Evolutionary conservation across 1,140 invertebrate species (phyloP), one percentile per base, ranked within the genome.

Genomic region (Meloidogyne exigua): DNA sequence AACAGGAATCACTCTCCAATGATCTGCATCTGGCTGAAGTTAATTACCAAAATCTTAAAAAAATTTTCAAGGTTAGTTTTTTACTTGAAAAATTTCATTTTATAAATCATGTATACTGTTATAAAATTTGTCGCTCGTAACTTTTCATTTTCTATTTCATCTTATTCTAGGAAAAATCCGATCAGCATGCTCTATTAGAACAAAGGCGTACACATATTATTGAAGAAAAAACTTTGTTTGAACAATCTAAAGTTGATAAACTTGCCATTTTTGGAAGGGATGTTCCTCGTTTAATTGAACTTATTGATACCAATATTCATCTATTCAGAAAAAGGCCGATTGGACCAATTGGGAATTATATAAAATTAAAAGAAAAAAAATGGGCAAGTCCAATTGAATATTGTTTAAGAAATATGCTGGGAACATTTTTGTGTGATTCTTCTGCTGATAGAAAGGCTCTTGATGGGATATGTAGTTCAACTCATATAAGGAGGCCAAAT

Each of bases 311-410:
- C 0, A 79, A 80, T 39, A 49, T 25, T 26, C 21, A 25, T 0
- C 12, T 13, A n/a, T 80, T 80, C 23, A 28, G 57, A 39, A 62
- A 69, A 62, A 5, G n/a, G 36, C 79, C 79, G 23, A 81, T 80
- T 32, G 79, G 79, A 13, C 78, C 79, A 21, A 64, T 81, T 66
- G 79, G 79, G 10, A 69, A 23, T n/a, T 63, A 63, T n/a, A 63
- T 80, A 12, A 75, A 80, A 23, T 42, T 80, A 13, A 67, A 68
- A 11, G 79, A 81, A 25, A 49, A 66, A n/a, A 81, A 81, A 66
- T 80, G 79, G 79, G 79, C 74, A 32, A 66, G 23, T 65, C 57
- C 72, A 7, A 72, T 80, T 2, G 79, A 80, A 67, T 81, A 71
- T 66, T 68, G 64, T 18, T 26, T 80, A 32, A 26, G 63, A 28